These are phyloP conservation scores for Bugula neritina DNA, from an alignment of 2,888 invertebrate genomes.

Conservation along the genomic window DNA sequence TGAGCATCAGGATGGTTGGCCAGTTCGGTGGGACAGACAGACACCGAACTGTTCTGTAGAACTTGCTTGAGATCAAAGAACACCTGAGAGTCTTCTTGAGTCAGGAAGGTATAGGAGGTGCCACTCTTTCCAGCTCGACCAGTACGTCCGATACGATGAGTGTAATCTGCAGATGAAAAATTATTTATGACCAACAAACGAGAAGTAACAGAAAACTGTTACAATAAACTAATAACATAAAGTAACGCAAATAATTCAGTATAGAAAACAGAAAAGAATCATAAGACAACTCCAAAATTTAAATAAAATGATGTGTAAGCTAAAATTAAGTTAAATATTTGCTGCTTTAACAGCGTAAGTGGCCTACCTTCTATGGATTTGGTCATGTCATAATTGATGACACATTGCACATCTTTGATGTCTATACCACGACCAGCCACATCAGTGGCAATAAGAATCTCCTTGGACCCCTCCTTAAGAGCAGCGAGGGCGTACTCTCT, in stretches of 20 bases:
- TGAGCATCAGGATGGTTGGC: slow-evolving; percentile 98
- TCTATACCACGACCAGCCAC: slow-evolving; percentile 99
- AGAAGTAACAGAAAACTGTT: too few relatives aligned
- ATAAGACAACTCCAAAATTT: too few relatives aligned
- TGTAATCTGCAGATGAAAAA: slow-evolving; percentile 61
- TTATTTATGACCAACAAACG: too few relatives aligned
- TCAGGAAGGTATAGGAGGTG: slow-evolving; percentile 89
- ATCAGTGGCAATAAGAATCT: slow-evolving; percentile 97
- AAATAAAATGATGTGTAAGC: too few relatives aligned
- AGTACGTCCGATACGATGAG: slow-evolving; percentile 89
- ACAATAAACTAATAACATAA: too few relatives aligned
- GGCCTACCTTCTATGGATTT: slow-evolving; percentile 82
- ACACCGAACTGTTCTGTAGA: slow-evolving; percentile 75
- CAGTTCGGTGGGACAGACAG: slow-evolving; percentile 89
- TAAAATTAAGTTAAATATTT: too few relatives aligned
- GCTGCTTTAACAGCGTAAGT: too few relatives aligned
- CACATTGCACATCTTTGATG: slow-evolving; percentile 97
- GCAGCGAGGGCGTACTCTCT: slow-evolving; percentile 95
- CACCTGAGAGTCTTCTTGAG: slow-evolving; percentile 87
- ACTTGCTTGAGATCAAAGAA: slow-evolving; percentile 97
- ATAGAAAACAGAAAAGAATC: too few relatives aligned
- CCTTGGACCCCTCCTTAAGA: slow-evolving; percentile 90
- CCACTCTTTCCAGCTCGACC: slow-evolving; percentile 98
- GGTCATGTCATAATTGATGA: slow-evolving; percentile 99
- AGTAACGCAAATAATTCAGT: too few relatives aligned